Evolutionary conservation across 1,140 invertebrate genomes (phyloP).

Genomic region (Drosophila paulistorum): DNA sequence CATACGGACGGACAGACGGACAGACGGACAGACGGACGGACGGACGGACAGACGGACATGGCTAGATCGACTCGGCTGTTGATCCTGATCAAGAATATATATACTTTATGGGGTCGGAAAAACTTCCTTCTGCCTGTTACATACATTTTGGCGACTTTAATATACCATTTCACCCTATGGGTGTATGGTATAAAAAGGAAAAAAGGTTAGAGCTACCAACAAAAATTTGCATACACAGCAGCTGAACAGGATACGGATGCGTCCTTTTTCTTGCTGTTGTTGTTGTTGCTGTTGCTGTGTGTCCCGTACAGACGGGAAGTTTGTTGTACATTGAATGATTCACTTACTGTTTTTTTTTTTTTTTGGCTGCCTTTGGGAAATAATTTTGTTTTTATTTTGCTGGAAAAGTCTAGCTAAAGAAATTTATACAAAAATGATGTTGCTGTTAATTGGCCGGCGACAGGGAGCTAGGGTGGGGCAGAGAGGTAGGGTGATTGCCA

Average conservation of each 20-base stretch:
- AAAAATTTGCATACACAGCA: constrained; percentile 78
- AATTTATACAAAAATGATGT: constrained; percentile 64
- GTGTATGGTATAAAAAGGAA: no score
- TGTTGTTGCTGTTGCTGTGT: constrained; percentile 40
- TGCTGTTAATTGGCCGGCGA: constrained; percentile 66
- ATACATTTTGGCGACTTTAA: no score
- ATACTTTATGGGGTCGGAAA: no score
- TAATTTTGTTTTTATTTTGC: constrained; percentile 23
- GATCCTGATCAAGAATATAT: no score
- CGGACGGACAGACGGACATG: no score
- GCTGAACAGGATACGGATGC: constrained; percentile 68
- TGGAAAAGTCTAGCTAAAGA: constrained; percentile 61
- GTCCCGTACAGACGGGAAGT: constrained; percentile 80
- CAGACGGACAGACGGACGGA: no score
- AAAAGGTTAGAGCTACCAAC: constrained; percentile 63
- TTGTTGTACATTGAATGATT: constrained; percentile 61
- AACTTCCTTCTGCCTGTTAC: no score
- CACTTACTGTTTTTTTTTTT: constrained; percentile 6
- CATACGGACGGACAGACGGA: no score
- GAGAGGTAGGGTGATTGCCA: constrained; percentile 16
- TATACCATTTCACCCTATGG: no score
- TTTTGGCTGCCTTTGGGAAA: constrained; percentile 18
- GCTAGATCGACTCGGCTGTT: no score
- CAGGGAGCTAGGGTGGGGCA: constrained; percentile 8
- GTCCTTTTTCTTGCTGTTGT: constrained; percentile 45